Base-by-base conservation (phyloP, 2,797 vertebrate genomes). In the Falco biarmicus region DNA sequence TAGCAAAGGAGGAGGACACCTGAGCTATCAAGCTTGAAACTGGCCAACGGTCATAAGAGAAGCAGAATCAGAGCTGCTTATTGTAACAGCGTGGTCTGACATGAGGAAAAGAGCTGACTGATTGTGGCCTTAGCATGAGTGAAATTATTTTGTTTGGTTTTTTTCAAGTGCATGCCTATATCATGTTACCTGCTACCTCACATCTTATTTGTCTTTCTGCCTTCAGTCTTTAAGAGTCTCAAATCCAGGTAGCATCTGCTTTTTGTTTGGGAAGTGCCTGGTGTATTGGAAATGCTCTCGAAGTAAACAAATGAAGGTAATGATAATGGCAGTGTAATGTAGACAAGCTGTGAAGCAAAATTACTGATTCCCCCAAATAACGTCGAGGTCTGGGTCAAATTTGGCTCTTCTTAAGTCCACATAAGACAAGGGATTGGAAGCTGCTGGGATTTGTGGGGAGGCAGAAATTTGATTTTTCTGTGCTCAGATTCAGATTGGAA, bases 381-480 rank as follows among this genome's bases (percentile, higher is more conserved):
- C 32, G 43, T 54, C 1, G 2, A 90, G 25, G 13, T 87, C 71
- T 90, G 90, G 86, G 84, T 87, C 47, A 71, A 87, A 89, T 96
- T 78, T 92, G 48, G 6, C 48, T 94, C 41, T 82, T 84, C 53
- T 93, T 93, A 74, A 22, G 61, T 84, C 43, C 61, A 34, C 39
- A 8, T 28, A 94, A 78, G 48, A 56, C 3, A 25, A 78, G 41
- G 26, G 34, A 94, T 11, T 81, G 29, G 71, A 91, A 92, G 68
- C 37, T 85, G 31, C 51, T 86, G 56, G n/a, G 65, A 66, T 87
- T 84, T 87, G 64, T 60, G 34, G 59, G 39, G 70, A 80, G 53
- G 59, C 50, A 91, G 65, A 91, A 89, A 78, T 85, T 39, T 57
- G 57, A 69, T 92, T 95, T 93, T 94, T 92, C 76, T 66, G 51